Base-by-base conservation (phyloP, 2,113 vertebrate species). In the Lates calcarifer region DNA sequence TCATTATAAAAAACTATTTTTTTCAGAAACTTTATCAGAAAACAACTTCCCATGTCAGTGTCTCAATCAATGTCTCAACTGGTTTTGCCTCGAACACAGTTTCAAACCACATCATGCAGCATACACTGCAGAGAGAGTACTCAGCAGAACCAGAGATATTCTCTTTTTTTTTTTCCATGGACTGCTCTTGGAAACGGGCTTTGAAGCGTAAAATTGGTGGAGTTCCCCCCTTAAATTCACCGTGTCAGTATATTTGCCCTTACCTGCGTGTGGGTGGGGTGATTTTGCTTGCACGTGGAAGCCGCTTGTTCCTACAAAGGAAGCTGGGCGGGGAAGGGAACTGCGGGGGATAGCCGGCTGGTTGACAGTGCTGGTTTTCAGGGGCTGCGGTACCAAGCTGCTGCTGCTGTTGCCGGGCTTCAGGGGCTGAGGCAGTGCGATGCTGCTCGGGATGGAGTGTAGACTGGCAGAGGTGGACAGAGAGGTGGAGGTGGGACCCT, bases 211-310 rank as follows among this genome's bases (percentile, higher is more conserved):
- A 43, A 43, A 13, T 15, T 14, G 2, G 8, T 43, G 56, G 6
- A 12, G 20, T 0, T 55, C 9, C n/a, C 11, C 11, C 4, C 1
- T 26, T 43, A 43, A 57, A 43, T 10, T 35, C n/a, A 53, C 49
- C 24, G 41, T 45, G 20, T 66, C 24, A 11, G 14, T 57, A 0
- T 20, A 31, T 37, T 24, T 62, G 18, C 18, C 2, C 62, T 94
- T 91, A 99, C 98, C 98, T 99, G 93, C 98, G 96, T 33, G 96
- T 96, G 17, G 97, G 97, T 84, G 97, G 98, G 87, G 95, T 94
- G 80, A 99, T 96, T 94, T 99, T 99, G 94, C 97, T 98, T 22
- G 87, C 33, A 12, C 98, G 96, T 76, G 95, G 95, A 88, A 96
- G 93, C 96, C 96, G 68, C 95, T 96, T 28, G 96, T 94, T 45